Evolutionary conservation across 1,140 invertebrate genomes (phyloP), one percentile per base, ranked within the genome.

Genomic region (Bombus ignitus): DNA sequence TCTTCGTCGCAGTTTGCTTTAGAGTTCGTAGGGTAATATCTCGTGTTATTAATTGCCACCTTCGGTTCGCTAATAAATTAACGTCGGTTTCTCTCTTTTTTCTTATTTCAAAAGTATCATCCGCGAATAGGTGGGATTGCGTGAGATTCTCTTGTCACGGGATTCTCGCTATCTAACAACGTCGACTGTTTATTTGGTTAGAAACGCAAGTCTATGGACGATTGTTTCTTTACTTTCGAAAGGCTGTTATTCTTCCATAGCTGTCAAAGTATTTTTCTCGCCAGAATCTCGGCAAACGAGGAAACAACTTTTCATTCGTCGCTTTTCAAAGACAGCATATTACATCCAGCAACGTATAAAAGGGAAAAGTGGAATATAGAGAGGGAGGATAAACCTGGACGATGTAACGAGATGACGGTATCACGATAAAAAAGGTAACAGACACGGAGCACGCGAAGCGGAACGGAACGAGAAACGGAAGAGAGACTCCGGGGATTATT

Each of bases 401-500:
- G 70, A 83, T 81, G 86, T 83, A 90, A 87, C 82, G 81, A 88
- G 88, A 87, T 85, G 82, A 83, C 81, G 81, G 87, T 62, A 83
- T 65, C 79, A 71, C 70, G 85, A 91, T 89, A 89, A 86, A 89
- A 86, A 75, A 59, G 15, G 18, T 84, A 85, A 74, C 37, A 62
- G 83, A 76, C 70, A 77, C 25, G 88, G 66, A 78, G 87, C 81
- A 89, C 88, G 81, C 88, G 81, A 89, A 78, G 85, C 70, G 87
- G 85, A 89, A 92, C 90, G 88, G 87, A 90, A 89, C 88, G 88
- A 89, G 88, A 81, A 85, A 87, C 88, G 89, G 89, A 91, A 94
- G 87, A 94, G 87, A 92, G 90, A 91, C 85, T 86, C 86, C 82
- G 87, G 86, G 89, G 90, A 94, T 93, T 95, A 94, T 94, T 94